phyloP scores from a whole-genome alignment of 2,113 vertebrate genomes.

The Jacana jacana region DNA sequence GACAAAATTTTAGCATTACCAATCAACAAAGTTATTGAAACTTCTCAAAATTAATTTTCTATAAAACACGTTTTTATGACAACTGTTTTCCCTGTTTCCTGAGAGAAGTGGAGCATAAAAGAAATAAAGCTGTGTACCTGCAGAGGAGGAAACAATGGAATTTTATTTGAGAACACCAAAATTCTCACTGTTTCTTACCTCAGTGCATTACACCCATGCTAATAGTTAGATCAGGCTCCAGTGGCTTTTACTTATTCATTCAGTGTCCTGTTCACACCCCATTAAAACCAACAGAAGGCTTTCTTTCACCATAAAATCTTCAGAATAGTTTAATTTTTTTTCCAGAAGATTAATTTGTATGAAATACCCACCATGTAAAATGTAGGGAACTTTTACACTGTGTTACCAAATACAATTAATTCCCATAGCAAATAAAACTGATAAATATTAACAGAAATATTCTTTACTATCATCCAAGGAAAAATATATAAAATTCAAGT shows the following conservation, averaged over 20 bases:
- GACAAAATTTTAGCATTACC: not conserved
- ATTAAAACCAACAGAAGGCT: not conserved
- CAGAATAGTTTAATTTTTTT: not conserved
- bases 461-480: not conserved
- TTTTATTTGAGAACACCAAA: not conserved
- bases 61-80: not conserved
- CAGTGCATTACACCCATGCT: not conserved
- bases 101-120: not conserved
- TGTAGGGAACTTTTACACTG: not conserved
- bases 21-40: not conserved
- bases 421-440: not conserved
- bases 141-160: not conserved
- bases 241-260: not conserved
- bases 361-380: not conserved
- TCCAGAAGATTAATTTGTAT: not conserved
- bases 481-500: not conserved
- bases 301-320: not conserved
- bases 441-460: not conserved
- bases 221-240: not conserved
- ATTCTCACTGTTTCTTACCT: not conserved
- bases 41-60: not conserved
- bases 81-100: not conserved
- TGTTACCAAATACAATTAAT: not conserved
- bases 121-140: not conserved
- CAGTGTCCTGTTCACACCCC: not conserved